Conservation (phyloP, 2,888 invertebrate genomes). For the Atethmia centrago region DNA sequence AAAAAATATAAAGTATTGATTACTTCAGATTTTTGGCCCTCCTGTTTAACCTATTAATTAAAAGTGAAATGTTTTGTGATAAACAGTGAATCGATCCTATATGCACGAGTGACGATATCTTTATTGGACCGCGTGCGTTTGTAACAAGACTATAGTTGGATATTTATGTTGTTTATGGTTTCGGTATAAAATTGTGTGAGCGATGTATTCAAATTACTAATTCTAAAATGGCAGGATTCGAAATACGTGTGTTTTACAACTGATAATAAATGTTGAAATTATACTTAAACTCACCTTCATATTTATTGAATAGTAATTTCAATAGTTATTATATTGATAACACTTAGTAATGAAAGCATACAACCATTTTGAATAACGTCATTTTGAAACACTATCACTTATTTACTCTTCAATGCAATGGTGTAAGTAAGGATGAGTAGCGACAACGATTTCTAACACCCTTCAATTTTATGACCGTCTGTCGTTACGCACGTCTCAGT, state of each 20-base stretch:
- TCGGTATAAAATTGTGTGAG: constrained; percentile 66
- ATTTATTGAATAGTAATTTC: constrained; percentile 64
- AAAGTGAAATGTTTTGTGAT: constrained; percentile 15
- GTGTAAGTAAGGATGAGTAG: constrained; percentile 68
- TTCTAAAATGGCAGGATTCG: constrained; percentile 60
- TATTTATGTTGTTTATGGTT: constrained; percentile 68
- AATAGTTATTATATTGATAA: constrained; percentile 47
- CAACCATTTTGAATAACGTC: constrained; percentile 57
- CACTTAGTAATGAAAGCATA: constrained; percentile 37
- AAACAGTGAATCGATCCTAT: constrained; percentile 22
- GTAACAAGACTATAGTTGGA: constrained; percentile 67
- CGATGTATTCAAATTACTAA: constrained; percentile 48
- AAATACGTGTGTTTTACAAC: constrained; percentile 45
- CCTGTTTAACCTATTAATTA: neutral
- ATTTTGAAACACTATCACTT: constrained; percentile 52
- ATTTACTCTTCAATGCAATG: constrained; percentile 57
- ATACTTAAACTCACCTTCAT: constrained; percentile 50
- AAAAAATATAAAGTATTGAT: constrained; percentile 1
- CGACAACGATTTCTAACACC: constrained; percentile 62
- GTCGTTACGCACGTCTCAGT: constrained; percentile 66
- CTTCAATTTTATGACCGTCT: constrained; percentile 50
- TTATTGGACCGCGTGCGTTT: constrained; percentile 57
- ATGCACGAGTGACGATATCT: constrained; percentile 16
- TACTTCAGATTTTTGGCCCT: constrained; percentile 3
- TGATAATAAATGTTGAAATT: constrained; percentile 62